These are phyloP conservation scores for Oplegnathus fasciatus DNA, from an alignment of 2,113 vertebrate genomes.

Conservation along the genomic window DNA sequence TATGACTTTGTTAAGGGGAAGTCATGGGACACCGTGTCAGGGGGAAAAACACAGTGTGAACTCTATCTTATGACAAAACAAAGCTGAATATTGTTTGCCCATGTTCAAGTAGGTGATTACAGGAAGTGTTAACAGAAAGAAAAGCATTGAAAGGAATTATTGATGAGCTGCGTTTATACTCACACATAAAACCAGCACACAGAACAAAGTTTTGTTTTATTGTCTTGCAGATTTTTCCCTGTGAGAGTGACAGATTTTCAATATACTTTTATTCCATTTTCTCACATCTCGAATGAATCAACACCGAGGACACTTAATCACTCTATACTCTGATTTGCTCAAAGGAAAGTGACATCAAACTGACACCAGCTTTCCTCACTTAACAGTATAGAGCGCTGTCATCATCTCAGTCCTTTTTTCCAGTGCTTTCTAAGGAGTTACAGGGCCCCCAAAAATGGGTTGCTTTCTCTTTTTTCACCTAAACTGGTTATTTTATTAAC, in stretches of 20 bases:
- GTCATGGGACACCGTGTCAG: not conserved
- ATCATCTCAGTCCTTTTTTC: constrained; percentile 1
- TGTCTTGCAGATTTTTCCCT: not conserved
- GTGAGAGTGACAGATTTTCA: constrained; percentile 6
- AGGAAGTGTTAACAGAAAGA: not conserved
- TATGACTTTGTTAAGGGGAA: too few relatives aligned
- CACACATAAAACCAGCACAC: constrained; percentile 15
- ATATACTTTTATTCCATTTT: not conserved
- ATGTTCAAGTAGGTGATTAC: not conserved
- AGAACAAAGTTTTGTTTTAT: constrained; percentile 16
- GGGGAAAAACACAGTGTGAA: not conserved
- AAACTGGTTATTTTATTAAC: not conserved
- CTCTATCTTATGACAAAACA: not conserved
- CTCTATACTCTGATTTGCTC: not conserved
- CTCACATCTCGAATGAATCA: not conserved
- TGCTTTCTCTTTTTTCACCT: not conserved
- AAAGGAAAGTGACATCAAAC: constrained; percentile 1
- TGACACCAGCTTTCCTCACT: not conserved
- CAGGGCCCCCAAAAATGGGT: not conserved
- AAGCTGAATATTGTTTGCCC: not conserved
- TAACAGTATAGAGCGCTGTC: not conserved
- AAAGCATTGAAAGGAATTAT: not conserved
- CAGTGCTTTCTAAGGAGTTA: not conserved
- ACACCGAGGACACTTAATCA: not conserved
- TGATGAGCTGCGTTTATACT: not conserved